phyloP scores from a whole-genome alignment of 2,797 vertebrate genomes.

The Sylvilagus floridanus region DNA sequence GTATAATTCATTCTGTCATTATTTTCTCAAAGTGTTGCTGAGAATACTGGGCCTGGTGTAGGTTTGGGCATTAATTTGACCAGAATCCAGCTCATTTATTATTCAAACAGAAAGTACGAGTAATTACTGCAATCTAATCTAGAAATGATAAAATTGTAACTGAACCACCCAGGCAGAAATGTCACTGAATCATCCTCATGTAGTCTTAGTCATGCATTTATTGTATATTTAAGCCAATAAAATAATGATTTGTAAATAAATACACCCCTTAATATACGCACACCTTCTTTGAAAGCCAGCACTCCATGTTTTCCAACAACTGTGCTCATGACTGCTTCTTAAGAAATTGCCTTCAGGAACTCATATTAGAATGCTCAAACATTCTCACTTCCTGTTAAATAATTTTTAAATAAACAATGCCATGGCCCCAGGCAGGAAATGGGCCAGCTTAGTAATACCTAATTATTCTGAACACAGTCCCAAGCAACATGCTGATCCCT shows the following conservation, averaged over 20 bases:
- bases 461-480: not conserved
- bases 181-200: constrained; percentile 78
- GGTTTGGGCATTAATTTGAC: not conserved
- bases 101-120: constrained; percentile 52
- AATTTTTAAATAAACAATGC: not conserved
- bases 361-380: not conserved
- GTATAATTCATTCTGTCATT: not conserved
- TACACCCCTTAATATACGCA: not conserved
- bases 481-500: not conserved
- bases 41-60: not conserved
- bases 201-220: constrained; percentile 78
- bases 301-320: not conserved
- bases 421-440: not conserved
- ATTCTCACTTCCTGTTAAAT: constrained; percentile 10
- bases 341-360: constrained; percentile 9
- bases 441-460: not conserved
- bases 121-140: constrained; percentile 47
- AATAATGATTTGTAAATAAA: constrained; percentile 73
- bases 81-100: not conserved
- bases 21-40: constrained; percentile 42
- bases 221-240: constrained; percentile 82
- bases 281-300: constrained; percentile 64
- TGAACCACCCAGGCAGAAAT: constrained; percentile 67
- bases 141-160: constrained; percentile 66
- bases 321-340: not conserved